Evolutionary conservation across 2,797 vertebrate genomes (phyloP), one percentile per base, ranked within the genome.

Genomic region (Perodicticus potto): DNA sequence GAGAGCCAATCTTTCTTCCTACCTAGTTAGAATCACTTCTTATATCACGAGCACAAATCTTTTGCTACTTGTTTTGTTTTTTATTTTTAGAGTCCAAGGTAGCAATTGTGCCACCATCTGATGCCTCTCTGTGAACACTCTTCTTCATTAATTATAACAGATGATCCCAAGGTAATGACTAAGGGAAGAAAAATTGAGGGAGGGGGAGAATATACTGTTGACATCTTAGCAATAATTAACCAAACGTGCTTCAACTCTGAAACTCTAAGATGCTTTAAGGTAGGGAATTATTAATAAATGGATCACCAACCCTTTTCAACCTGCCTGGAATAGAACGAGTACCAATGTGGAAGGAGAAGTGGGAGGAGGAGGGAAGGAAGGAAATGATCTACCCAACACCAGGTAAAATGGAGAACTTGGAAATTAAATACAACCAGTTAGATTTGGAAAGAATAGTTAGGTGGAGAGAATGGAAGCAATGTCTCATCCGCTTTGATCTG

Each of bases 21-120:
- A 96, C 96, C 96, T 97, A 96, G 70, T 94, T 93, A 96, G 93
- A 96, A 95, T 92, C 89, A 67, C 40, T 97, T 89, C 88, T 97
- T 91, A 92, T 93, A 78, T 91, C 90, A 96, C 83, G 94, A 88
- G 83, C 85, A 96, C 76, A 94, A 76, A 22, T 25, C 32, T 86
- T 89, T 57, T 90, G 59, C 90, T 94, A 70, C 40, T 20, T 88
- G 32, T 14, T 83, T 76, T 40, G 27, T 81, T 32, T 63, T 34
- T 23, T 22, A 6, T 27, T 49, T 61, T 72, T 49, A 78, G 76
- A 22, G 40, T 89, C 72, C 43, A 69, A 82, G 40, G 84, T 22
- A 93, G 49, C 72, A 96, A 65, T 92, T 87, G 43, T 82, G 5
- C 78, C 86, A 95, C 65, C n/a, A 49, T 72, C 43, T 81, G 61